These are phyloP conservation scores for Teinopalpus imperialis DNA, from an alignment of 2,888 invertebrate genomes.

Conservation along the genomic window DNA sequence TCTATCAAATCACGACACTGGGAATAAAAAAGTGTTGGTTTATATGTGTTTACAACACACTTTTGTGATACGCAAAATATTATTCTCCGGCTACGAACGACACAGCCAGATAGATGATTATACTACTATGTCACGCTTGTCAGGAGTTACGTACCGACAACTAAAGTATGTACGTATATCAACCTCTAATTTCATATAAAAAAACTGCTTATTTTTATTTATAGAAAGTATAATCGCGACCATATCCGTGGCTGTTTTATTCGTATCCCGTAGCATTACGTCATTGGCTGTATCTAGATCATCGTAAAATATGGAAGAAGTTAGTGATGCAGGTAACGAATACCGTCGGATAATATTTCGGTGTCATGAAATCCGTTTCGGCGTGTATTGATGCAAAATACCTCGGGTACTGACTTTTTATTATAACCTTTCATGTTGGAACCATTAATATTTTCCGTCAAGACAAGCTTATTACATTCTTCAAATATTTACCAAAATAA, in stretches of 20 bases:
- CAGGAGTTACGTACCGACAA: no score
- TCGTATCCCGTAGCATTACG: neutral
- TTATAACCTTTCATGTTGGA: constrained; percentile 9
- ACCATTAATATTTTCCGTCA: constrained; percentile 16
- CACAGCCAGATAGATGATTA: no score
- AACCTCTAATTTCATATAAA: no score
- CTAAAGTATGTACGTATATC: no score
- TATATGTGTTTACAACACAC: no score
- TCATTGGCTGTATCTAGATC: constrained; percentile 7
- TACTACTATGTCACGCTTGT: no score
- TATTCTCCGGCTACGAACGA: no score
- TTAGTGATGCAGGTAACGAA: constrained; percentile 43
- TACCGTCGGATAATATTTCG: constrained; percentile 40
- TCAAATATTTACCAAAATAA: neutral
- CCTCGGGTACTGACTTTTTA: constrained; percentile 4
- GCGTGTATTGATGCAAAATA: constrained; percentile 21
- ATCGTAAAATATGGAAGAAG: constrained; percentile 18
- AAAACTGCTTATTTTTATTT: no score
- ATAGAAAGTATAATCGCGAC: no score
- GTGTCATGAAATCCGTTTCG: constrained; percentile 33
- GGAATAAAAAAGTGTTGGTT: no score
- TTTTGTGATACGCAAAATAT: no score
- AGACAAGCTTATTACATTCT: neutral
- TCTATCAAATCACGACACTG: no score
- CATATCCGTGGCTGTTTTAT: constrained; percentile 1